Evolutionary conservation across 1,140 invertebrate species (phyloP).

Genomic region (Propsilocerus akamusi): DNA sequence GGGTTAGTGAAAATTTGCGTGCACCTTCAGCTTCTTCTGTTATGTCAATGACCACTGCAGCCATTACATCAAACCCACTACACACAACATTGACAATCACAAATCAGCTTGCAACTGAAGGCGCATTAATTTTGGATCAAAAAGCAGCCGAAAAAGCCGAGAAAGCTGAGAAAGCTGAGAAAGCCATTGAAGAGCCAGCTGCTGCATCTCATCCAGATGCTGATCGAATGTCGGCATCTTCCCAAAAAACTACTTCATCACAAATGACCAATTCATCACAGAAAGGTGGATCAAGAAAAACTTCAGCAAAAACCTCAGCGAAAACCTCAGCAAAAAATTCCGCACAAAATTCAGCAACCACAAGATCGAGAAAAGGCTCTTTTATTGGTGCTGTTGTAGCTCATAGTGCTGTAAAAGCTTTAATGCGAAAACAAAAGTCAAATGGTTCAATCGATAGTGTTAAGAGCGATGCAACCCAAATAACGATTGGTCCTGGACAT

Average conservation of each 20-base stretch:
- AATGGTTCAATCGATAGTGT: not conserved
- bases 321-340: not conserved
- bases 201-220: not conserved
- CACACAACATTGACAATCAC: constrained; percentile 29
- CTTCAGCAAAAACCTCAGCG: not conserved
- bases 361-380: not conserved
- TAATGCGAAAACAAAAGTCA: not conserved
- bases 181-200: not conserved
- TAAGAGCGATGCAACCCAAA: not conserved
- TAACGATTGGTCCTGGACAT: not conserved
- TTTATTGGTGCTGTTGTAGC: not conserved
- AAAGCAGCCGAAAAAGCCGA: not conserved
- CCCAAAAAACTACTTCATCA: constrained; percentile 4
- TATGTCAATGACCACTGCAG: constrained; percentile 31
- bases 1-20: not conserved
- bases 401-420: not conserved
- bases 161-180: not conserved
- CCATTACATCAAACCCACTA: constrained; percentile 28
- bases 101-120: constrained; percentile 23
- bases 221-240: not conserved
- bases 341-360: not conserved
- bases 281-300: not conserved
- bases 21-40: constrained; percentile 9
- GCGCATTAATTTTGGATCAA: not conserved
- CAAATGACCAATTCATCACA: not conserved